These are phyloP conservation scores for Glaucomys volans DNA, from an alignment of 2,113 vertebrate species.

Conservation along the genomic window DNA sequence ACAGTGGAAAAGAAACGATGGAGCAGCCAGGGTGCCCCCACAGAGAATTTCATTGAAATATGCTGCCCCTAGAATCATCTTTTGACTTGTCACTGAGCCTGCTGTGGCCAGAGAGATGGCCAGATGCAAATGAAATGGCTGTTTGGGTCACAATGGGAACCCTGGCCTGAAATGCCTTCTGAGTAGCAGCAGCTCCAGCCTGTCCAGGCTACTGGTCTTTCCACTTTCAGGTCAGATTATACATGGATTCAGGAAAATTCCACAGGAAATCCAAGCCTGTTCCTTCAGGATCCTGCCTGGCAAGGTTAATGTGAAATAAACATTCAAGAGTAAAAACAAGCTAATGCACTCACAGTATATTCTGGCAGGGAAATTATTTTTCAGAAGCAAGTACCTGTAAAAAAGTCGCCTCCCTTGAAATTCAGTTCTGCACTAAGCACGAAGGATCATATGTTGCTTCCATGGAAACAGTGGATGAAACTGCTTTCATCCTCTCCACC, in stretches of 20 bases:
- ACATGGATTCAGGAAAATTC: conserved; percentile 44
- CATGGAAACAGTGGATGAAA: conserved; percentile 81
- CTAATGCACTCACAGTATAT: conserved; percentile 38
- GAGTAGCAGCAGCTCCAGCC: not conserved
- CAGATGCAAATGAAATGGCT: conserved; percentile 39
- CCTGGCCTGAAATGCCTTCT: not conserved
- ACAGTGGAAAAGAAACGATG: not conserved
- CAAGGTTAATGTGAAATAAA: conserved; percentile 55
- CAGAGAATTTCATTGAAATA: conserved; percentile 30
- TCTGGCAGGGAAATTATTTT: conserved; percentile 74
- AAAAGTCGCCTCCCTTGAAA: conserved; percentile 73
- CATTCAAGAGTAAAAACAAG: conserved; percentile 19
- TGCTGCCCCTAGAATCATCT: conserved; percentile 1
- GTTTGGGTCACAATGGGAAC: conserved; percentile 13
- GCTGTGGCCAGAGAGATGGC: not conserved
- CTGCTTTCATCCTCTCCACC: conserved; percentile 72
- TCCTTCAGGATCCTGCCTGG: conserved; percentile 50
- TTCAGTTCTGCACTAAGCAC: conserved; percentile 53
- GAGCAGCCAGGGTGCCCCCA: conserved; percentile 27
- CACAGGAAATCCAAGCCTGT: conserved; percentile 40
- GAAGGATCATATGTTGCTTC: conserved; percentile 66
- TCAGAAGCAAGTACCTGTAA: conserved; percentile 76
- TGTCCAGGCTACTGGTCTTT: not conserved
- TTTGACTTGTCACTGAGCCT: conserved; percentile 24
- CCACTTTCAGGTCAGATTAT: not conserved